Base-by-base conservation (phyloP, 1,140 invertebrate genomes). In the Heliconius hewitsoni region DNA sequence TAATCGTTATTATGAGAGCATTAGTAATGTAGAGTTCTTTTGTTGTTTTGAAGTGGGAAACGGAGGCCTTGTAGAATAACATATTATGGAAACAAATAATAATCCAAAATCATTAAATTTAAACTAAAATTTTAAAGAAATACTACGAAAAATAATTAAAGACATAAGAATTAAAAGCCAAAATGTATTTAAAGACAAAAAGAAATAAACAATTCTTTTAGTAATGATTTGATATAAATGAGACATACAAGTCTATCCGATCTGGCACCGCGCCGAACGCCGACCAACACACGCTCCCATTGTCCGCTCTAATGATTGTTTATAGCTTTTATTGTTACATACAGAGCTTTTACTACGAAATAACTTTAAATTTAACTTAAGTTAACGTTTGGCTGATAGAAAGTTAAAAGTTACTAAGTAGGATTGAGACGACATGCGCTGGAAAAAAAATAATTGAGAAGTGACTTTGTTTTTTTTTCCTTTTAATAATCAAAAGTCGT, bases 241-340 rank as follows among this genome's bases (percentile, higher is more conserved):
- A 27, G 60, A 66, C 23, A 30, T 66, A 30, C 60, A 66, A 66
- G 60, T 66, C 27, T 66, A 30, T 66, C 23, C 60, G 60, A 66
- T 27, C 60, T 66, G 27, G 60, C 60, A 66, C 60, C 60, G 60
- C 60, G 60, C 60, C 60, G 60, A 30, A 66, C 60, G 60, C 60
- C 60, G 13, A 66, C 60, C 60, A 66, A 30, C 23, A 66, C 60
- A 66, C 60, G 60, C 60, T 66, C 60, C 27, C 60, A 27, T 66
- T 66, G 60, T 66, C 9, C 60, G 11, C 60, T 30, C 60, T 66
- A 66, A 66, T 30, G 27, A 66, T 66, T 66, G 60, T 66, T 66
- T 66, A 66, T 66, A 27, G 60, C 60, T 16, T 66, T 27, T 66
- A 66, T 66, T 66, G 23, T 66, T 66, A 66, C 60, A 66, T 66